A percentile compares a stretch with the other conserved stretches of the same genome.
Conservation (phyloP, 2,797 vertebrate genomes). For the Aldrovandia affinis region DNA sequence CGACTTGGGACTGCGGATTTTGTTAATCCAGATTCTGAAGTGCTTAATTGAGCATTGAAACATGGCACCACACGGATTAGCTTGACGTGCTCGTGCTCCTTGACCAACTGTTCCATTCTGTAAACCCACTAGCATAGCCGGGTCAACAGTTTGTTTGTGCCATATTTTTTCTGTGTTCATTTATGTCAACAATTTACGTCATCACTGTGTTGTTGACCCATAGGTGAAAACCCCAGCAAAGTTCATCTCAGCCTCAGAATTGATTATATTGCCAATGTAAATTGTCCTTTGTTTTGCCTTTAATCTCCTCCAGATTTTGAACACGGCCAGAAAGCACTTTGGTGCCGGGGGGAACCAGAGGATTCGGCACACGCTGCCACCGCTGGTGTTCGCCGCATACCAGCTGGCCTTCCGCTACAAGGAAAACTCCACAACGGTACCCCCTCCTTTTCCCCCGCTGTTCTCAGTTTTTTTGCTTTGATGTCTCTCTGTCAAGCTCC, state of each 20-base stretch:
- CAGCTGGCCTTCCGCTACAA: slow-evolving; percentile 96
- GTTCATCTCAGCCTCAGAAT: too few relatives aligned
- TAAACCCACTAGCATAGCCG: too few relatives aligned
- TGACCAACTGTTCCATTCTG: neutral
- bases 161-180: too few relatives aligned
- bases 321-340: slow-evolving; percentile 96
- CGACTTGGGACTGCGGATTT: neutral
- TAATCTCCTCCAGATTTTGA: slow-evolving; percentile 83
- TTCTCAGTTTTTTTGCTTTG: neutral
- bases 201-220: too few relatives aligned
- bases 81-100: neutral
- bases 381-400: slow-evolving; percentile 94
- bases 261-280: too few relatives aligned
- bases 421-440: slow-evolving; percentile 86
- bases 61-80: neutral
- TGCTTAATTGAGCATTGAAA: neutral
- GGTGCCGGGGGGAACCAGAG: slow-evolving; percentile 95
- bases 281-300: neutral
- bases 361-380: slow-evolving; percentile 92
- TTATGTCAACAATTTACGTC: too few relatives aligned
- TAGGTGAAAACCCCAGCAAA: too few relatives aligned
- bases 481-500: neutral
- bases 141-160: too few relatives aligned
- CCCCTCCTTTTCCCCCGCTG: neutral
- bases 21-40: neutral